Conservation (phyloP, 2,113 vertebrate genomes). For the Podarcis raffonei region DNA sequence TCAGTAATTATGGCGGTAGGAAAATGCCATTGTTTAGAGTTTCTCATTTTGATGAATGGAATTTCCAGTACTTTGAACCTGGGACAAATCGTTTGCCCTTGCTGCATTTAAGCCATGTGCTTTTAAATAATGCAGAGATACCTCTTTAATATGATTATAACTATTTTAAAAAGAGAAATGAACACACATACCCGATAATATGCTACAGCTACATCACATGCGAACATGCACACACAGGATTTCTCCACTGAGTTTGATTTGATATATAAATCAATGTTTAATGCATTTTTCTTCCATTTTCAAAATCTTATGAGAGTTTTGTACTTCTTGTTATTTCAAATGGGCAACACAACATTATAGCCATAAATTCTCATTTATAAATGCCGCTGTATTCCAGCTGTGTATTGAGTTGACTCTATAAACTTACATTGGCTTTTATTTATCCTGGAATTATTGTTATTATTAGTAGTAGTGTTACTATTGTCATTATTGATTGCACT, state of each 20-base stretch:
- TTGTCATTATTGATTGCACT: no score
- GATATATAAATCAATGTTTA: not conserved
- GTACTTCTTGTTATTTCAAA: not conserved
- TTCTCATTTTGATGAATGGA: conserved; percentile 61
- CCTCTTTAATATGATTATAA: conserved; percentile 17
- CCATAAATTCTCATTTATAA: not conserved
- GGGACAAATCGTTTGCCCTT: conserved; percentile 48
- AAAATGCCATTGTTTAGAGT: conserved; percentile 58
- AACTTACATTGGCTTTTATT: not conserved
- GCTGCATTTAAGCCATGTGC: not conserved
- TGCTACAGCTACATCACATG: not conserved
- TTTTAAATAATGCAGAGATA: not conserved
- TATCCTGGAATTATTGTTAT: no score
- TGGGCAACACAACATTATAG: not conserved
- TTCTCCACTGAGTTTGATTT: not conserved
- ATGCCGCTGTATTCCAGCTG: not conserved
- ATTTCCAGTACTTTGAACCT: conserved; percentile 3
- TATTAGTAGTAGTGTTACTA: no score
- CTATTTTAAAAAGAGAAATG: conserved; percentile 8
- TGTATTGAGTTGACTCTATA: not conserved
- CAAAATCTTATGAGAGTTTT: not conserved
- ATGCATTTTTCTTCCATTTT: not conserved
- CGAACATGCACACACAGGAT: not conserved
- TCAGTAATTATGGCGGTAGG: conserved; percentile 54
- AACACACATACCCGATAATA: not conserved